Base-by-base conservation (phyloP, 2,797 vertebrate genomes). In the Artibeus lituratus region DNA sequence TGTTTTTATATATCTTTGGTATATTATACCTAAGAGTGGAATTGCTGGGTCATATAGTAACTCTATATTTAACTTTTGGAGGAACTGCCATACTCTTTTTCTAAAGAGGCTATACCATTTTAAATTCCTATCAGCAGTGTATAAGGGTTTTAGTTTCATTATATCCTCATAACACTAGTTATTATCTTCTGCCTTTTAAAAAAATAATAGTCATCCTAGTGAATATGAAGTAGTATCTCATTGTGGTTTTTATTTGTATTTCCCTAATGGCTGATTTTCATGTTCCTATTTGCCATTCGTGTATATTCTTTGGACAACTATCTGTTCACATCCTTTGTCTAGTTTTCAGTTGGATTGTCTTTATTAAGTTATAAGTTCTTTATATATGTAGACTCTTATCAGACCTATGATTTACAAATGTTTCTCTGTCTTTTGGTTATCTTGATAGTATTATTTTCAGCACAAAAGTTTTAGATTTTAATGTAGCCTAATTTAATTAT, bases 371-470 rank as follows among this genome's bases (percentile, higher is more conserved):
- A 29, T 29, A 26, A 62, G 26, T 62, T 62, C 59, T 62, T 62
- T 62, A 62, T 62, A 32, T 15, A 32, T 62, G 29, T 65, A 65
- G 24, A 24, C 37, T 74, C 69, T 88, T 62, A 78, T 18, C 72
- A 83, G 59, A 57, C 14, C n/a, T 21, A 26, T 55, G 32, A 77
- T 87, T 87, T 90, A 7, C 39, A 73, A 42, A 83, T 39, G 51
- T 80, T 93, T 81, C 32, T 82, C 14, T 89, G 29, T 70, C 47
- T 89, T 91, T 74, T 92, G 37, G 47, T n/a, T 88, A 73, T 96
- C 47, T 80, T 21, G 42, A 76, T 87, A 59, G 19, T 89, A 47
- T 77, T 39, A 83, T 83, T 85, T 78, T 32, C 35, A 37, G 51
- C 12, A 59, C 35, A 37, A 49, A 72, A 73, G n/a, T 94, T 96